Evolutionary conservation across 2,888 invertebrate genomes (phyloP), one percentile per base, ranked within the genome.

Genomic region (Leuctra nigra): DNA sequence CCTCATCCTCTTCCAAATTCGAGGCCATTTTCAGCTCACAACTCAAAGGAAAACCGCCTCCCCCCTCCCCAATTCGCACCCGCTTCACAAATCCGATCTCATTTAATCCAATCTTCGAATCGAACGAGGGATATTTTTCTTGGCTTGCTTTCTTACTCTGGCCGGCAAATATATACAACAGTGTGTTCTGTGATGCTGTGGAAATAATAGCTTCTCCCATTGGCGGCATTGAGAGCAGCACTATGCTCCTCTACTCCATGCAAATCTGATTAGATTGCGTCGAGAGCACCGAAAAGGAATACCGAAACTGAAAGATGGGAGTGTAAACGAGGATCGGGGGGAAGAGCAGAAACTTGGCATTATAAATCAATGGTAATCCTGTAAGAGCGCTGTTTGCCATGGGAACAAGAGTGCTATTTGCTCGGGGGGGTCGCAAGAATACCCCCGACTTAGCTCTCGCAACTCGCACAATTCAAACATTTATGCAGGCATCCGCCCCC

Each of bases 81-180:
- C 33, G 16, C 33, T 46, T 44, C 33, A 20, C 54, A 54, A 54
- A 54, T 54, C 54, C 54, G 46, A 54, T 54, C 54, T 54, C 44
- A 54, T 54, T 54, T 54, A 54, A 54, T 54, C 54, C 54, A 54
- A 54, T 54, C 54, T 54, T 44, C 35, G 33, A 46, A 54, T 50
- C 50, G 50, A 50, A 50, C 35, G 50, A 33, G 50, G 35, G 50
- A 4, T 50, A 22, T 35, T 33, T 35, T n/a, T 35, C 22, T 35
- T 33, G 18, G 18, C 33, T 44, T 20, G 18, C 23, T 44, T n/a
- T 4, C 14, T 18, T 22, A 23, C 23, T 20, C 11, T n/a, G 44
- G 44, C 23, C 44, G 23, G 23, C 22, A 44, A 4, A 44, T 44
- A 44, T 44, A 44, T 44, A 44, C 44, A 44, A 44, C 23, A 44